Evolutionary conservation across 2,888 invertebrate species (phyloP).

Genomic region (Drosophila borealis): DNA sequence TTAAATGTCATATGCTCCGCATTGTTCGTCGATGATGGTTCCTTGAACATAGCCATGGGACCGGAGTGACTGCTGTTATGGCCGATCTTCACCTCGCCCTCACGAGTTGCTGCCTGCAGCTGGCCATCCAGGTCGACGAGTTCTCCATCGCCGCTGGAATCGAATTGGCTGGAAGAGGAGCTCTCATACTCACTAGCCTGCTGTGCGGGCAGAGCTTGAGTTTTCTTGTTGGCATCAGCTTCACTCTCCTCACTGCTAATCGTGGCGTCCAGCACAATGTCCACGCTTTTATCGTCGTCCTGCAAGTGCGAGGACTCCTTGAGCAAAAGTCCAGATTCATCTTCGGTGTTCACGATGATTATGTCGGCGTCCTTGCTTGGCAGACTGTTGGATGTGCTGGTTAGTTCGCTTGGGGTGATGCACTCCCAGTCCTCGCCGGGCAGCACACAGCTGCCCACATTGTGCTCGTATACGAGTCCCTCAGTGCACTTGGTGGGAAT

Average conservation of each 20-base stretch:
- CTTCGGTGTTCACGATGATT: conserved; percentile 65
- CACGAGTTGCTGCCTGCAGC: conserved; percentile 65
- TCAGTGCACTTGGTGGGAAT: conserved; percentile 82
- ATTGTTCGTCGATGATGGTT: background rate
- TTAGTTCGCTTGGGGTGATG: conserved; percentile 63
- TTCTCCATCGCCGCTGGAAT: conserved; percentile 83
- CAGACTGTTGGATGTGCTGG: conserved; percentile 17
- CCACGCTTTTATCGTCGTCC: conserved; percentile 68
- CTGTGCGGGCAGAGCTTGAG: background rate
- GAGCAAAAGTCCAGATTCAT: conserved; percentile 53
- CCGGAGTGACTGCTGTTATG: background rate
- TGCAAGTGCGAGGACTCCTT: conserved; percentile 24
- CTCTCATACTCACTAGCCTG: conserved; percentile 38
- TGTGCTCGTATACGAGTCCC: conserved; percentile 83
- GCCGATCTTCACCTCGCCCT: conserved; percentile 36
- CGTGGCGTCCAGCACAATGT: conserved; percentile 59
- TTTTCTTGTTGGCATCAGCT: background rate
- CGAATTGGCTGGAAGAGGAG: conserved; percentile 55
- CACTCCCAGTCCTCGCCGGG: conserved; percentile 85
- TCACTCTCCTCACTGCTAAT: conserved; percentile 70
- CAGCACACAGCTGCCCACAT: conserved; percentile 83
- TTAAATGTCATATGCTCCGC: background rate
- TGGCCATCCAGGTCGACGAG: conserved; percentile 69
- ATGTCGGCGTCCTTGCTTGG: conserved; percentile 56
- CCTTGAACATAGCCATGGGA: background rate